Percentiles rank a stretch among this genome's conserved stretches.
These are phyloP conservation scores for Poecile atricapillus DNA, from an alignment of 2,113 vertebrate species.

Conservation along the genomic window DNA sequence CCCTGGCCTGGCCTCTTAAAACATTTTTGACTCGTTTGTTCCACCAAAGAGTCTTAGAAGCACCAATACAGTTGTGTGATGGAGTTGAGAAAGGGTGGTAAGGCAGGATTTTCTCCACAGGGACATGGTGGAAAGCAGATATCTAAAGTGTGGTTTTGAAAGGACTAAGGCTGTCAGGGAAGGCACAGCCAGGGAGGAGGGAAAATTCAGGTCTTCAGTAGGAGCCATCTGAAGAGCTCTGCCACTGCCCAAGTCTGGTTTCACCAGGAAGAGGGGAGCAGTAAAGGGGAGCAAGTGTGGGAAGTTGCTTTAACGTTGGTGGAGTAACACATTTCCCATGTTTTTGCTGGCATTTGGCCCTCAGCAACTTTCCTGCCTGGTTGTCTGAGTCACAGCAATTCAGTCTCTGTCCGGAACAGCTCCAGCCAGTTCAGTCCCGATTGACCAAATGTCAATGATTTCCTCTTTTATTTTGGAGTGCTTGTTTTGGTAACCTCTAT, in stretches of 20 bases:
- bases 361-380: neutral
- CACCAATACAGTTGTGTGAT: neutral
- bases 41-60: neutral
- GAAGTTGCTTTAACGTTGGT: neutral
- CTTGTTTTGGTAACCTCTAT: conserved; percentile 42
- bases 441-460: conserved; percentile 36
- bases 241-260: neutral
- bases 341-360: conserved; percentile 40
- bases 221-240: neutral
- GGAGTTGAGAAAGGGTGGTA: neutral
- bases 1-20: neutral
- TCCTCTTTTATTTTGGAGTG: neutral
- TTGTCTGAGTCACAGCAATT: neutral
- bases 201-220: neutral
- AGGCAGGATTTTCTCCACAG: neutral
- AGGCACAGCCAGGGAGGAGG: neutral
- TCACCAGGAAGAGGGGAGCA: neutral
- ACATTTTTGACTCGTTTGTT: neutral
- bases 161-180: neutral
- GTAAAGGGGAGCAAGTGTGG: neutral
- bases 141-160: neutral
- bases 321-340: neutral
- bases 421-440: neutral
- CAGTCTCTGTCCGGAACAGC: neutral
- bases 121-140: neutral